Evolutionary conservation across 2,797 vertebrate species (phyloP), one percentile per base, ranked within the genome.

Genomic region (Bucorvus abyssinicus): DNA sequence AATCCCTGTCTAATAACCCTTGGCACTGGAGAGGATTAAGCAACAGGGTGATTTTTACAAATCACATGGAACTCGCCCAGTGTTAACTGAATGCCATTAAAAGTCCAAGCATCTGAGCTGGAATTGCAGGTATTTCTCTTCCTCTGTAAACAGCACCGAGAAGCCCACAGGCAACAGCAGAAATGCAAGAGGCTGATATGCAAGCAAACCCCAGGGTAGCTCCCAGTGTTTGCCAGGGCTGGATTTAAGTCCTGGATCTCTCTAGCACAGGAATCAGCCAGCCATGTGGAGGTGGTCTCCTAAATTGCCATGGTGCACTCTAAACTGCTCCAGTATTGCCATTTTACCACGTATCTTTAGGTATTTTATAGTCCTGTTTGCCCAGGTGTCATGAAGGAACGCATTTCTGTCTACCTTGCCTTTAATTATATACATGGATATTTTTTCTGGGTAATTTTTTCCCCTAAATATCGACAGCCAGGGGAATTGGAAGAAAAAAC

Each of bases 21-120:
- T 74, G 70, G 83, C 71, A 71, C 67, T 38, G 29, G 71, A 75
- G 42, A 74, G 47, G 89, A 95, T 95, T 94, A 95, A 95, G 77
- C 73, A 73, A 81, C 52, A 82, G 75, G 57, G 69, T 79, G 50
- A 73, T 74, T 95, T 71, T 83, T 87, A 73, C 36, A 91, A 78
- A 81, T 49, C 57, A 10, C 20, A 49, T 27, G 44, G 29, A 10
- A 45, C 44, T 75, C 70, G 59, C 64, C 83, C 74, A 77, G 49
- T 45, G 47, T 45, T 95, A 88, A 32, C 24, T n/a, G 32, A 78
- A 83, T 52, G 60, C 73, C 59, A n/a, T 71, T 87, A 32, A 60
- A 86, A 29, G 59, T 34, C 40, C 42, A 60, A 59, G 69, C 32
- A 47, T 4, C 40, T 17, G 44, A 38, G 20, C 0, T 67, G 73